These are phyloP conservation scores for Daktulosphaira vitifoliae DNA, from an alignment of 1,140 invertebrate species.

Conservation along the genomic window DNA sequence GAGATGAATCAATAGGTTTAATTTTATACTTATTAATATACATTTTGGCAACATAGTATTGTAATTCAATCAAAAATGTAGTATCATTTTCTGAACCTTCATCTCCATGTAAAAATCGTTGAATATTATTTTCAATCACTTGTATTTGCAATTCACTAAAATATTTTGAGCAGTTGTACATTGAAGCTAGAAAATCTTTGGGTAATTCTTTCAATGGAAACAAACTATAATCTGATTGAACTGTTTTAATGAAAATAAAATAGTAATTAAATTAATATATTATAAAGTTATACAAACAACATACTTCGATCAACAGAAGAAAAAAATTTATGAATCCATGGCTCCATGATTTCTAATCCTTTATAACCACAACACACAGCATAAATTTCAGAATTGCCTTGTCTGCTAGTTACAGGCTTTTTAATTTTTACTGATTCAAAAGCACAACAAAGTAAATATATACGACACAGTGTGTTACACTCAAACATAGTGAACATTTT, in stretches of 20 bases:
- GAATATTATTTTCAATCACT: constrained; percentile 12
- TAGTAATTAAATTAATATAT: background rate
- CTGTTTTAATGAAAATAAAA: background rate
- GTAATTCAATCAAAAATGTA: background rate
- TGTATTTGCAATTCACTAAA: constrained; percentile 23
- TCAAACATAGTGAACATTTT: constrained; percentile 93
- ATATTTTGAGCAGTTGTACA: constrained; percentile 26
- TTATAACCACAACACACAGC: constrained; percentile 64
- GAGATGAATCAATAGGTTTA: background rate
- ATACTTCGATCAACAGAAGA: constrained; percentile 2
- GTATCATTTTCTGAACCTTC: background rate
- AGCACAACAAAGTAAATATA: constrained; percentile 69
- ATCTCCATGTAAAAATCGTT: background rate
- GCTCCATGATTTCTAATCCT: constrained; percentile 15
- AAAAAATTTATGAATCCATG: constrained; percentile 23
- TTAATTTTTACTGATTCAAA: constrained; percentile 66
- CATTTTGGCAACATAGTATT: constrained; percentile 1
- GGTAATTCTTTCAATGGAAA: constrained; percentile 23
- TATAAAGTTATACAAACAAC: background rate
- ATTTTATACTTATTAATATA: constrained; percentile 1
- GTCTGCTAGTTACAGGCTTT: constrained; percentile 85
- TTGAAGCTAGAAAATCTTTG: constrained; percentile 14
- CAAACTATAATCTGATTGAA: background rate
- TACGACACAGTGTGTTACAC: constrained; percentile 61
- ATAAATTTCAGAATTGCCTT: constrained; percentile 93